These are phyloP conservation scores for Dryocosmus kuriphilus DNA, from an alignment of 2,888 invertebrate genomes.

Conservation along the genomic window DNA sequence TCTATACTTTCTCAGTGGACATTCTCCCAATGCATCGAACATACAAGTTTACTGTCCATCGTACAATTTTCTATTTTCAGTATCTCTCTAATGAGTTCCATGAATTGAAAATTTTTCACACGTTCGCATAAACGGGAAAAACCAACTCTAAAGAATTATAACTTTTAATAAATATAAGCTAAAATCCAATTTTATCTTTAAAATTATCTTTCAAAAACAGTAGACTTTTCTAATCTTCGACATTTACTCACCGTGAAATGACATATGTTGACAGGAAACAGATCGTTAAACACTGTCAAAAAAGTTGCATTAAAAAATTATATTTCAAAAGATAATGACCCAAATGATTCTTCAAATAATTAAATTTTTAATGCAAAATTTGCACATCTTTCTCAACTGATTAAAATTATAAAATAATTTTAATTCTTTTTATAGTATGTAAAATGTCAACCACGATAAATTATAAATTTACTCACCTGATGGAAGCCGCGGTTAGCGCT, in stretches of 20 bases:
- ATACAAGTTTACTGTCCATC: no score
- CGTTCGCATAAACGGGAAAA: no score
- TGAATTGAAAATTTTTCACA: no score
- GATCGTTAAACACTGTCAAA: neutral
- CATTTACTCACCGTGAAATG: no score
- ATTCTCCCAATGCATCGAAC: neutral
- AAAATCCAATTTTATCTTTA: no score
- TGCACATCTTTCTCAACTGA: neutral
- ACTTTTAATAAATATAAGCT: no score
- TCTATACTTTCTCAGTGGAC: neutral
- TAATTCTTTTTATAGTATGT: neutral
- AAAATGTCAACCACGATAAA: neutral
- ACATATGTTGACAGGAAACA: no score
- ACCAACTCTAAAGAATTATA: no score
- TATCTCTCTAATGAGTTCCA: no score
- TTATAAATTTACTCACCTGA: slow-evolving; percentile 49
- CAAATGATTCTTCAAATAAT: neutral
- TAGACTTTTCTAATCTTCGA: no score
- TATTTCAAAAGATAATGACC: neutral
- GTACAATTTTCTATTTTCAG: no score
- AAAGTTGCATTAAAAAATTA: neutral
- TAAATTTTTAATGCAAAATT: neutral
- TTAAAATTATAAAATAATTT: neutral
- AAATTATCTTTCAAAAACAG: no score
- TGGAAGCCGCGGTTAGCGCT: slow-evolving; percentile 46